A percentile compares a stretch with the other conserved stretches of the same genome.
Conservation (phyloP, 2,113 vertebrate genomes). For the Circaetus gallicus region DNA sequence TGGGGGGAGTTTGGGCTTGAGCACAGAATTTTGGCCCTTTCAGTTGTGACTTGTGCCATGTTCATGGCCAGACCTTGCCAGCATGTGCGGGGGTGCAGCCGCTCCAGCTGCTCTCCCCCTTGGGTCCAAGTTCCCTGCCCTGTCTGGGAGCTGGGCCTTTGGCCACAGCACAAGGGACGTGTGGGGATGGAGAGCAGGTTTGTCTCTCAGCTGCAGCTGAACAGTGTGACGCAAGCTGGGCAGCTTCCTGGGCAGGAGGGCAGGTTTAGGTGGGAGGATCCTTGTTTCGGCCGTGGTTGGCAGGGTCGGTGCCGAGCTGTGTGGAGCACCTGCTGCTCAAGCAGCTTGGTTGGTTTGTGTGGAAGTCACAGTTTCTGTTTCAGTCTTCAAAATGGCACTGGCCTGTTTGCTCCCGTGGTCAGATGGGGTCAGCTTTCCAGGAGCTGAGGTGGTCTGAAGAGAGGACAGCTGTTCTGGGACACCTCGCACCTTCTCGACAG, state of each 20-base stretch:
- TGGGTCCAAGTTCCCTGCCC: neutral
- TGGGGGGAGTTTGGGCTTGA: neutral
- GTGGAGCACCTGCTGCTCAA: neutral
- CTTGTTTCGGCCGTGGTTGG: rapidly evolving
- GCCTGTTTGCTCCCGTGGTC: neutral
- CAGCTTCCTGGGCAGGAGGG: neutral
- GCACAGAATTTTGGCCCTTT: neutral
- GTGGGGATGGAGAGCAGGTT: neutral
- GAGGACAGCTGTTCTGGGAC: neutral
- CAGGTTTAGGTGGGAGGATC: neutral
- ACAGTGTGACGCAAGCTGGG: neutral
- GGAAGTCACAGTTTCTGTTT: neutral
- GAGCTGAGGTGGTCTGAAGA: neutral
- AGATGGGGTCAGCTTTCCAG: neutral
- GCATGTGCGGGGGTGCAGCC: neutral
- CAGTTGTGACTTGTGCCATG: neutral
- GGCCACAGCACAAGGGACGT: neutral
- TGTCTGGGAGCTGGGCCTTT: neutral
- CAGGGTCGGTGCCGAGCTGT: rapidly evolving
- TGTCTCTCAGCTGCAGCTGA: neutral
- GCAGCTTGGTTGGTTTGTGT: neutral
- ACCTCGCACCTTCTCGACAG: rapidly evolving
- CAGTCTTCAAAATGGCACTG: neutral
- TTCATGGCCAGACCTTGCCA: neutral
- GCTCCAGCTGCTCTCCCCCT: neutral